Base-by-base conservation (phyloP, 2,888 invertebrate species). In the Tyria jacobaeae region DNA sequence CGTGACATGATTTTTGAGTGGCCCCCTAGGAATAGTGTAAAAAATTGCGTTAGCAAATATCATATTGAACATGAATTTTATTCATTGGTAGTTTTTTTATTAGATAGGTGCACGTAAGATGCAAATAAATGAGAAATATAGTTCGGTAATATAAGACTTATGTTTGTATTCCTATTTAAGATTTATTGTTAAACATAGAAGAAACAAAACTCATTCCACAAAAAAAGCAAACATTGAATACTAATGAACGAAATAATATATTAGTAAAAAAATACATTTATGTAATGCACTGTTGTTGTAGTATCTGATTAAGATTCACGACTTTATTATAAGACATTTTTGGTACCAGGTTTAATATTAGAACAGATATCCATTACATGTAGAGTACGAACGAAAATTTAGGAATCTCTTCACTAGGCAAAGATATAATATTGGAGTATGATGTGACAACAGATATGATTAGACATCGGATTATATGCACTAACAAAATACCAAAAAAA, bases 1-100 rank as follows among this genome's bases (percentile, higher is more conserved):
- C 75, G 71, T 66, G 76, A 84, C 83, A 88, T 84, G 86, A 87
- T 88, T 90, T 85, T 79, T 81, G 76, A 78, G 79, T 76, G 71
- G 61, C 77, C 80, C 80, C 78, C 73, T 64, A 71, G 69, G 72
- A 56, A 60, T 58, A 52, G 67, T 65, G 66, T 53, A 64, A 65
- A 68, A 66, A 70, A 70, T 73, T 69, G 71, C 69, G 69, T 66
- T 61, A 44, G 65, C 64, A 68, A 70, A 73, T 62, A 62, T 70
- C 48, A 68, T 76, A 68, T 64, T 35, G 58, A 24, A 48, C 58
- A 39, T 52, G 51, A 52, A 56, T 51, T 58, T 56, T 59, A 27
- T 49, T 56, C 9, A 44, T 35, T 50, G 60, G 54, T 54, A 57
- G 47, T 39, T 52, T 56, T 62, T 44, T 21, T 2, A 21, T 44